Conservation (phyloP, 2,113 vertebrate species). For the Notechis scutatus region DNA sequence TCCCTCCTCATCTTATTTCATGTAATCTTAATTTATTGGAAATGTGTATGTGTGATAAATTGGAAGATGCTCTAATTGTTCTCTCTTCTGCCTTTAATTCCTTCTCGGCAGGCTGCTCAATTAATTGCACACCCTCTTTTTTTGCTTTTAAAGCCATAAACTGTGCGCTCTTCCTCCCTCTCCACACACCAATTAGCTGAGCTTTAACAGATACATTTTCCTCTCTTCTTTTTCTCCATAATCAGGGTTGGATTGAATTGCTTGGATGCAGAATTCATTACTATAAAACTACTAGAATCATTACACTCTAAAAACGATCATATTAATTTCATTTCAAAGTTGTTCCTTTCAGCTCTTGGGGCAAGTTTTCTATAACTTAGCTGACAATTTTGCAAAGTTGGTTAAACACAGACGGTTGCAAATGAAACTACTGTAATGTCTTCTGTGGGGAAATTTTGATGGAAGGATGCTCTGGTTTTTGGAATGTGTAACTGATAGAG, state of each 20-base stretch:
- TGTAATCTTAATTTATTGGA: neutral
- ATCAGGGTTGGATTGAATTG: neutral
- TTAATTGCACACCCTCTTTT: conserved; percentile 16
- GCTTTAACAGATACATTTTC: neutral
- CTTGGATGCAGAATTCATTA: neutral
- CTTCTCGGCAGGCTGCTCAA: neutral
- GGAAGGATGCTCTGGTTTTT: neutral
- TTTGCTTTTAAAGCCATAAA: conserved; percentile 11
- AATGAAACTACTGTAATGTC: neutral
- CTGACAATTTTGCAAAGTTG: neutral
- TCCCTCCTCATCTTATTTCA: neutral
- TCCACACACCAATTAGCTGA: neutral
- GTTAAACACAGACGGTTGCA: neutral
- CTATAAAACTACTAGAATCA: neutral
- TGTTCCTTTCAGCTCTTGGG: neutral
- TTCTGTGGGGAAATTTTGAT: neutral
- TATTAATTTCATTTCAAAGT: conserved; percentile 5
- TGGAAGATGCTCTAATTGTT: conserved; percentile 9
- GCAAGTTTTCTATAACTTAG: conserved; percentile 8
- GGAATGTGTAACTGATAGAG: neutral
- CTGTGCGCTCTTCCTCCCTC: neutral
- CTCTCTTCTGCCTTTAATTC: neutral
- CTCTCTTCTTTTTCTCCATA: neutral
- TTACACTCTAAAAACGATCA: neutral
- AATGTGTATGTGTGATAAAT: conserved; percentile 7